A percentile compares a stretch with the other conserved stretches of the same genome.
phyloP scores from a whole-genome alignment of 2,888 invertebrate genomes.

The Thecocarcelia acutangulata region DNA sequence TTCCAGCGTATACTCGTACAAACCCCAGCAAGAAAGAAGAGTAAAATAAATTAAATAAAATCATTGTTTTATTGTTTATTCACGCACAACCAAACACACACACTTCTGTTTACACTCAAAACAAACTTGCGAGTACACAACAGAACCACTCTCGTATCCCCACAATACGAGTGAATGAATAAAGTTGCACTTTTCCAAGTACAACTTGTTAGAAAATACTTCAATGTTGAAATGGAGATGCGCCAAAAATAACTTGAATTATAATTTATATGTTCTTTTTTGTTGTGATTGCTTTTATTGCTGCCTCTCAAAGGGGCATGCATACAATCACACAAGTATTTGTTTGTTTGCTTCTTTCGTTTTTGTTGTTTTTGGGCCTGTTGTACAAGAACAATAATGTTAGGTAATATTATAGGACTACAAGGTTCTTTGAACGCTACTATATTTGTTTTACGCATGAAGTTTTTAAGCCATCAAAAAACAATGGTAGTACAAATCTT shows the following conservation, averaged over 20 bases:
- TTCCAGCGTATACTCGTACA: slow-evolving; percentile 28
- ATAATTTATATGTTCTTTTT: slow-evolving; percentile 59
- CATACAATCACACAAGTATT: slow-evolving; percentile 22
- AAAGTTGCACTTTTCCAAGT: background rate
- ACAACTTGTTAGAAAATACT: slow-evolving; percentile 6
- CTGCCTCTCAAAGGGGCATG: slow-evolving; percentile 36
- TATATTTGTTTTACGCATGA: slow-evolving; percentile 24
- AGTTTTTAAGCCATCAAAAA: slow-evolving; percentile 6
- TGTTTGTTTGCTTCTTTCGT: slow-evolving; percentile 10
- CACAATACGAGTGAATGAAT: background rate
- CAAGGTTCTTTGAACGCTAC: slow-evolving; percentile 66
- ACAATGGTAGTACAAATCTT: background rate
- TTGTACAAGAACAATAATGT: slow-evolving; percentile 61
- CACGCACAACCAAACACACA: slow-evolving; percentile 16
- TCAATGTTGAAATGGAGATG: slow-evolving; percentile 52
- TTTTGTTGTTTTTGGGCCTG: slow-evolving; percentile 20
- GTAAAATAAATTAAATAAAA: slow-evolving; percentile 66
- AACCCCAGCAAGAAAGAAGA: slow-evolving; percentile 21
- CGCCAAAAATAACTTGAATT: slow-evolving; percentile 66
- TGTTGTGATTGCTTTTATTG: slow-evolving; percentile 21
- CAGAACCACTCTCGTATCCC: background rate
- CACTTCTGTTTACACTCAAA: slow-evolving; percentile 19
- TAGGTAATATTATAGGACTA: slow-evolving; percentile 67
- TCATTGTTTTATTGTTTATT: slow-evolving; percentile 54
- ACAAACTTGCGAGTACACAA: background rate